Evolutionary conservation across 2,888 invertebrate species (phyloP), one percentile per base, ranked within the genome.

Genomic region (Eristalinus sepulchralis): DNA sequence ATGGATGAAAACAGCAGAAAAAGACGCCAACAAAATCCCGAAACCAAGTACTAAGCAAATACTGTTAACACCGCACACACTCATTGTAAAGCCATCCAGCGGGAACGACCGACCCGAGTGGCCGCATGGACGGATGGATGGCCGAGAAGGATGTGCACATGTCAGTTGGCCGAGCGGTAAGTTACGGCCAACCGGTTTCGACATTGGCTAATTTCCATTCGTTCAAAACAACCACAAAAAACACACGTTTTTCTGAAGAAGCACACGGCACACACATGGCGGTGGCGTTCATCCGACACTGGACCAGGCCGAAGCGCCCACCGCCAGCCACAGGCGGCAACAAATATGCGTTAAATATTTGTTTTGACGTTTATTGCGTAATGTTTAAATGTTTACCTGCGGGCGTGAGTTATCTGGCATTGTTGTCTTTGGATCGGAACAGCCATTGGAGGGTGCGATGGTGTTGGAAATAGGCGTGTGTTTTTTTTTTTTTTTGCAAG

Each of bases 341-440:
- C 78, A 83, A 86, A 86, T 83, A 83, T 83, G 86, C 78, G 86
- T 83, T 83, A 87, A 87, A 87, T 87, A 83, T 87, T 87, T 87
- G 76, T 87, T 87, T 87, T 87, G 87, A 87, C 87, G 60, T 87
- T 87, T 87, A 87, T 87, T 87, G 83, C 87, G 83, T 87, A 87
- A 87, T 80, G 72, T 83, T 87, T 83, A 75, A 86, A 79, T 83
- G 83, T 86, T 86, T 86, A 86, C 86, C 83, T 86, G 83, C 62
- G 75, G 85, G 78, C 75, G 53, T 83, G 83, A 86, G 86, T 86
- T 86, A 86, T 86, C 70, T 86, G 86, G 79, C 86, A 86, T 83
- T 86, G 86, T 86, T 85, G 70, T 36, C 53, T 83, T 75, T 63
- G 82, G 77, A 78, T 73, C 78, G 68, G 53, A n/a, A 34, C 77